A percentile compares a stretch with the other conserved stretches of the same genome.
Evolutionary conservation across 2,113 vertebrate species (phyloP).

Genomic region (Trichechus manatus): DNA sequence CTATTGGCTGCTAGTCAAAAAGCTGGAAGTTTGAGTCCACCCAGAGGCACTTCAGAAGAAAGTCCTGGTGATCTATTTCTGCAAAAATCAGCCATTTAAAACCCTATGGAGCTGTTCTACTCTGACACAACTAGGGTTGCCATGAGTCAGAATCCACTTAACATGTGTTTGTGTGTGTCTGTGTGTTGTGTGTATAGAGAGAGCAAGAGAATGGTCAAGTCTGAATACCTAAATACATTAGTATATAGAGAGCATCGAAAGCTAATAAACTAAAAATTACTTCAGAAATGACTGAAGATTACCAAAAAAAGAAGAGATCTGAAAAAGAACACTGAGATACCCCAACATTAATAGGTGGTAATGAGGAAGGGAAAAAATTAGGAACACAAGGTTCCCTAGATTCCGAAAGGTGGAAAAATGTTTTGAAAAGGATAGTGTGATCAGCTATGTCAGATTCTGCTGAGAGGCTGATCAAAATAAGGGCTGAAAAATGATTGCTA

Average conservation of each 20-base stretch:
- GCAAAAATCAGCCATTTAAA: no score
- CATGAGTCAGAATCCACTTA: no score
- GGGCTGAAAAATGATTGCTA: background rate
- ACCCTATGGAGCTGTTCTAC: no score
- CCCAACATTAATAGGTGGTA: background rate
- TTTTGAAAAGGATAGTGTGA: background rate
- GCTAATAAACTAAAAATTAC: background rate
- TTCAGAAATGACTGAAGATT: background rate
- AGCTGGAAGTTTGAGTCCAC: no score
- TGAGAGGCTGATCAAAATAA: background rate
- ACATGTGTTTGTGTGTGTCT: no score
- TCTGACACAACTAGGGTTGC: no score
- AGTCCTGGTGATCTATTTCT: no score
- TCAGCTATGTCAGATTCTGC: background rate
- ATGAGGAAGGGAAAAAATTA: background rate
- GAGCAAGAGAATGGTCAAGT: background rate
- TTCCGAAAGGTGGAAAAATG: background rate
- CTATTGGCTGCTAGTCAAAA: no score
- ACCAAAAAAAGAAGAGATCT: background rate
- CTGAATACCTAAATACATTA: background rate
- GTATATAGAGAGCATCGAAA: background rate
- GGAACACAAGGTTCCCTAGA: background rate
- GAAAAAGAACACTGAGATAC: background rate
- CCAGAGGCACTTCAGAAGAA: no score
- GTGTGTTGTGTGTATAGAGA: background rate